Evolutionary conservation across 92 coral and sea anemone genomes (phyloP).

Genomic region (Hydrozoanthus gracilis): DNA sequence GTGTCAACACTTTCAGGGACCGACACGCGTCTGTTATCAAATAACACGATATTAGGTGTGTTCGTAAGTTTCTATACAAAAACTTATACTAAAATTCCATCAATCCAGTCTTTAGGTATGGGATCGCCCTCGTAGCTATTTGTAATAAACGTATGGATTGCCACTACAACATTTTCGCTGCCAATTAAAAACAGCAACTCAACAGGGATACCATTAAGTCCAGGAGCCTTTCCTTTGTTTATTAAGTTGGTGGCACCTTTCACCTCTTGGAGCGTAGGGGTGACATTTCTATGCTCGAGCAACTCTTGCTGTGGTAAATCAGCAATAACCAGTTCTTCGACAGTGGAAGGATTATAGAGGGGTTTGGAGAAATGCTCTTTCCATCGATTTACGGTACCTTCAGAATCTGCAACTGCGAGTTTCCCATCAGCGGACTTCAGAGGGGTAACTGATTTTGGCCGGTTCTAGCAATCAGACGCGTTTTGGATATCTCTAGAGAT

Average conservation of each 20-base stretch:
- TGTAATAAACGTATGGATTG: not conserved
- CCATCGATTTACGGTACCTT: slow-evolving; percentile 1
- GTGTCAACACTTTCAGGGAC: too few relatives aligned
- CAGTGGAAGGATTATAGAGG: slow-evolving; percentile 4
- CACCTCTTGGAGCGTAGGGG: not conserved
- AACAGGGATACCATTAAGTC: slow-evolving; percentile 31
- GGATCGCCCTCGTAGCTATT: not conserved
- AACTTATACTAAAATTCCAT: not conserved
- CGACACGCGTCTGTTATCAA: too few relatives aligned
- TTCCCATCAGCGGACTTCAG: slow-evolving; percentile 8
- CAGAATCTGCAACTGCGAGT: not conserved
- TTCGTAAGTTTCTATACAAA: too few relatives aligned
- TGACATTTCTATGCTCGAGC: not conserved
- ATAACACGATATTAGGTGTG: too few relatives aligned
- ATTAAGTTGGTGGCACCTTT: slow-evolving; percentile 1
- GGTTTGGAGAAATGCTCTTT: slow-evolving; percentile 28
- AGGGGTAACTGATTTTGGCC: slow-evolving; percentile 7
- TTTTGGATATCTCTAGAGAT: slow-evolving; percentile 17
- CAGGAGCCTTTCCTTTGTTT: slow-evolving; percentile 41
- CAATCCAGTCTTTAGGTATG: not conserved
- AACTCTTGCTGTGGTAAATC: not conserved
- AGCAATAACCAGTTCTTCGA: not conserved
- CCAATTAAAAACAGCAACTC: not conserved
- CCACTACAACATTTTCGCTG: not conserved
- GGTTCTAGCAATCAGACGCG: slow-evolving; percentile 1